Conservation (phyloP, 2,888 invertebrate genomes). For the Agriotes lineatus region DNA sequence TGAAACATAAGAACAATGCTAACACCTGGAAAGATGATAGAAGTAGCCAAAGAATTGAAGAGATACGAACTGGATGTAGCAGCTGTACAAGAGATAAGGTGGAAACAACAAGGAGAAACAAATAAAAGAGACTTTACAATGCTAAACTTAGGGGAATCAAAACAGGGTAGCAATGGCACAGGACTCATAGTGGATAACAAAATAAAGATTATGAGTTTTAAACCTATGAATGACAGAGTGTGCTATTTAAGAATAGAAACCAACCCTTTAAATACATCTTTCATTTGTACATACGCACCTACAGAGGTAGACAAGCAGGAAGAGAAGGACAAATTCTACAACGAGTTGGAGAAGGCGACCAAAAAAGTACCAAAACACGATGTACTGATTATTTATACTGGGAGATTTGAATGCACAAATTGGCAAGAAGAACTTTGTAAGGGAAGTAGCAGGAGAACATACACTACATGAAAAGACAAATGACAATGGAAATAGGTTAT, state of each 20-base stretch:
- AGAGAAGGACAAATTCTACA: neutral
- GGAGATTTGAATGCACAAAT: constrained; percentile 4
- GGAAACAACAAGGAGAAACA: too few species aligned
- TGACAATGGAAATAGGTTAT: neutral
- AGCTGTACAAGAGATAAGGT: neutral
- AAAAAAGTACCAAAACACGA: neutral
- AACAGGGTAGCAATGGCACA: neutral
- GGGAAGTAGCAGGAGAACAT: neutral
- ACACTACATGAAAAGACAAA: neutral
- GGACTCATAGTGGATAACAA: too few species aligned
- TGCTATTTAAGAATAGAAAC: too few species aligned
- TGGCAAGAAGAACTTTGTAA: neutral
- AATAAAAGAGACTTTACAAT: too few species aligned
- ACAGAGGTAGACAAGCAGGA: too few species aligned
- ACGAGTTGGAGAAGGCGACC: neutral
- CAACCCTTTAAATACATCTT: too few species aligned
- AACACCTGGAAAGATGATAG: neutral
- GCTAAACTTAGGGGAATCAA: neutral
- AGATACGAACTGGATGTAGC: neutral
- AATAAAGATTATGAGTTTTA: too few species aligned
- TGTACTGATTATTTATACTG: too few species aligned
- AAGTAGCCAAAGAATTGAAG: neutral
- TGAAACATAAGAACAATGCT: neutral
- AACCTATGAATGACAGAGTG: too few species aligned
- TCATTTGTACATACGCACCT: too few species aligned